Evolutionary conservation across 1,140 invertebrate genomes (phyloP).

Genomic region (Calosoma granatense): DNA sequence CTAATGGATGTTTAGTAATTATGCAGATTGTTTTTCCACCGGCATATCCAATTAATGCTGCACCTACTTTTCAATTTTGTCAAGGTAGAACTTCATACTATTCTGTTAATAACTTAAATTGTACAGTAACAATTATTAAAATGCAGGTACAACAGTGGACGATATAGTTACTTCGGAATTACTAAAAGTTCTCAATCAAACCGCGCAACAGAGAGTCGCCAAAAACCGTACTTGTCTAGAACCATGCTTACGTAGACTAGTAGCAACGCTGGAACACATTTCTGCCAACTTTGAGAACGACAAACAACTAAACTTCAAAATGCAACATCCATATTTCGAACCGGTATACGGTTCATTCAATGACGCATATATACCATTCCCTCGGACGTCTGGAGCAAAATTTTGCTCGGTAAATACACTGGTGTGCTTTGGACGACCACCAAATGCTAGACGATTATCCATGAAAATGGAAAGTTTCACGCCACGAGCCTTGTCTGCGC

Average conservation of each 20-base stretch:
- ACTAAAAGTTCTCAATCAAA: constrained; percentile 60
- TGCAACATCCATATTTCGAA: constrained; percentile 25
- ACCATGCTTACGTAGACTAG: constrained; percentile 65
- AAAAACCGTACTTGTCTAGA: constrained; percentile 72
- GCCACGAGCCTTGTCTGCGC: constrained; percentile 67
- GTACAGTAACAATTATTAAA: background rate
- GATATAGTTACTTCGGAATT: constrained; percentile 47
- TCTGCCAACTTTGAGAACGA: constrained; percentile 24
- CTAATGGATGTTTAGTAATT: constrained; percentile 61
- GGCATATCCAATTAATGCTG: constrained; percentile 62
- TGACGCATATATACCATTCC: constrained; percentile 86
- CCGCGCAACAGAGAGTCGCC: constrained; percentile 60
- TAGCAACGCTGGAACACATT: constrained; percentile 54
- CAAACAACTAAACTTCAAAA: constrained; percentile 11
- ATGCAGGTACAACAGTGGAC: constrained; percentile 45
- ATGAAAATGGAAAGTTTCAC: constrained; percentile 58
- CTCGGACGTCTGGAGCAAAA: constrained; percentile 82
- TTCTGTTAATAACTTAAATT: background rate
- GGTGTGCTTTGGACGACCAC: constrained; percentile 75
- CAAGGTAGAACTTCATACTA: constrained; percentile 31
- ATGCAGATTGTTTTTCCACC: constrained; percentile 71
- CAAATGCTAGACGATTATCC: constrained; percentile 58
- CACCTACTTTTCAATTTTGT: constrained; percentile 62
- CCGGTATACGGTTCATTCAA: constrained; percentile 42
- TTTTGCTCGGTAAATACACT: constrained; percentile 80